Evolutionary conservation across 2,113 vertebrate genomes (phyloP).

Genomic region (Peromyscus californicus): DNA sequence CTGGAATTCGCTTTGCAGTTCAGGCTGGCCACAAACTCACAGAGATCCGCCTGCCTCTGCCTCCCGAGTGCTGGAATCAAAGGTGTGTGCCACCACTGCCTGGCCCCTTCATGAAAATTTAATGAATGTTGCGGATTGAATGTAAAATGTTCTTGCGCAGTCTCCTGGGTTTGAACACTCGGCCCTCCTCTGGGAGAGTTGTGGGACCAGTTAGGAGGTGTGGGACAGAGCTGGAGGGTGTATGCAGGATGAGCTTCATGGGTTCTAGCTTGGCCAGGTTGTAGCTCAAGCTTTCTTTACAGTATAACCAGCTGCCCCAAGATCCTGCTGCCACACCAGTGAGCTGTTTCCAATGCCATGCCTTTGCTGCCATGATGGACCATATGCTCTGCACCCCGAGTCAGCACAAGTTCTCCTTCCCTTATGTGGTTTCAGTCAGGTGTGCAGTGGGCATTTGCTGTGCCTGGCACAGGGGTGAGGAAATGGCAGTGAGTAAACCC

Average conservation of each 20-base stretch:
- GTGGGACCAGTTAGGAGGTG: neutral
- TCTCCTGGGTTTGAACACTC: neutral
- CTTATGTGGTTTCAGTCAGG: neutral
- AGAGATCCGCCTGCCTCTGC: too few relatives aligned
- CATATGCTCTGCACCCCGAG: too few relatives aligned
- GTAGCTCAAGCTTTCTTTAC: neutral
- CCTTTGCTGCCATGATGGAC: neutral
- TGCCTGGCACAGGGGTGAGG: neutral
- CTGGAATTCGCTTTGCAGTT: too few relatives aligned
- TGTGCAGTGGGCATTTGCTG: neutral
- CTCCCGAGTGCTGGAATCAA: too few relatives aligned
- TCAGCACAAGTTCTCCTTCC: neutral
- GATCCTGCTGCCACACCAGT: neutral
- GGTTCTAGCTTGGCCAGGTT: neutral
- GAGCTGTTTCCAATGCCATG: neutral
- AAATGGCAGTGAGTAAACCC: neutral
- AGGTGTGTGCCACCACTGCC: too few relatives aligned
- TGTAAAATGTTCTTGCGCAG: neutral
- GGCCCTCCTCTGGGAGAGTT: neutral
- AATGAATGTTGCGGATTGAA: neutral
- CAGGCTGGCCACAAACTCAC: too few relatives aligned
- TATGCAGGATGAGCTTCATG: too few relatives aligned
- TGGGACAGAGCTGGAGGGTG: too few relatives aligned
- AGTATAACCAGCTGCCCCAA: neutral
- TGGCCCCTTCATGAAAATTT: neutral